These are phyloP conservation scores for Leptogaster cylindrica DNA, from an alignment of 2,888 invertebrate genomes.

Conservation along the genomic window DNA sequence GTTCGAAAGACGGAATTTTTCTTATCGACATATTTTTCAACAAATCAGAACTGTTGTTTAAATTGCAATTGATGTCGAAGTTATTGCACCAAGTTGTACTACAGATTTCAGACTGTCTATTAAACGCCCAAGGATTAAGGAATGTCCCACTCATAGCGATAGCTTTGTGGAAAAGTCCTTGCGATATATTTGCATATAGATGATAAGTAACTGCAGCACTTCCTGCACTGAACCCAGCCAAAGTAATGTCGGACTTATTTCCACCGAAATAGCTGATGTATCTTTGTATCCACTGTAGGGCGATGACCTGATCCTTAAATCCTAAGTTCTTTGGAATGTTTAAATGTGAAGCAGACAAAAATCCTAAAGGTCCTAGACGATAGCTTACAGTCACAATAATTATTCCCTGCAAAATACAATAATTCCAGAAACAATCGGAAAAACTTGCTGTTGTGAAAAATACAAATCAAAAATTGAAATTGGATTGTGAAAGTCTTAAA, in stretches of 20 bases:
- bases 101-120: constrained; percentile 64
- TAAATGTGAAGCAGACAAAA: constrained; percentile 23
- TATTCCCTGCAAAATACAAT: constrained; percentile 53
- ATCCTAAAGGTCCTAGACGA: constrained; percentile 55
- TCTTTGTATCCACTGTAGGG: constrained; percentile 43
- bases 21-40: neutral
- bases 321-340: constrained; percentile 42
- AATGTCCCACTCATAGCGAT: constrained; percentile 51
- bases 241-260: constrained; percentile 40
- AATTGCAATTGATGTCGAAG: neutral
- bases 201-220: constrained; percentile 45
- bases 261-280: constrained; percentile 43
- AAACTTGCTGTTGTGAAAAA: no score
- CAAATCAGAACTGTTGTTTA: neutral
- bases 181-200: constrained; percentile 34
- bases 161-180: constrained; percentile 41
- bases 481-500: neutral
- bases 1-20: neutral
- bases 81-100: constrained; percentile 54
- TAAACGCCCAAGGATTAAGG: constrained; percentile 66
- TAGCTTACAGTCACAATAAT: constrained; percentile 57
- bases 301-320: constrained; percentile 44
- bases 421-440: no score
- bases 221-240: constrained; percentile 46
- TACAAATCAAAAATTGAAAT: no score